A percentile compares a stretch with the other conserved stretches of the same genome.
phyloP scores from a whole-genome alignment of 2,888 invertebrate genomes.

The Drosophila eohydei region DNA sequence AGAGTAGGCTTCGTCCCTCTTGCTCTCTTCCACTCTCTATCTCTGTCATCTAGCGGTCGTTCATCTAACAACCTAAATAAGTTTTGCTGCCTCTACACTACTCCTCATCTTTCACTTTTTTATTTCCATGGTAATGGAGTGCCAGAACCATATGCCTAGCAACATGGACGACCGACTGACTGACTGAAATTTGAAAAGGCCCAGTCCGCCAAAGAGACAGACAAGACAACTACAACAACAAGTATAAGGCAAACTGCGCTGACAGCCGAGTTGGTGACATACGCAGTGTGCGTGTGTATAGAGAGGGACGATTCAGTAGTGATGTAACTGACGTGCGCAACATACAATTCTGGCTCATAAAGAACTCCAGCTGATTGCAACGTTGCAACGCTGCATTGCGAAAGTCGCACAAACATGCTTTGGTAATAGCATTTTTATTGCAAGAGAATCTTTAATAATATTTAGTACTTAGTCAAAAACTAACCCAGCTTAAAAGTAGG shows the following conservation, averaged over 20 bases:
- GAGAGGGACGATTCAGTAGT: neutral
- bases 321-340: constrained; percentile 16
- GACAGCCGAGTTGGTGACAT: constrained; percentile 51
- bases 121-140: constrained; percentile 61
- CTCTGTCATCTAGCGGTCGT: constrained; percentile 59
- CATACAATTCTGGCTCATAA: constrained; percentile 10
- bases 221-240: constrained; percentile 17
- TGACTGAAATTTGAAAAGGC: constrained; percentile 54
- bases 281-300: constrained; percentile 13
- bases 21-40: neutral
- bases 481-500: too few species aligned
- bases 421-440: constrained; percentile 6
- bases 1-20: neutral
- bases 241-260: constrained; percentile 50
- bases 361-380: constrained; percentile 25
- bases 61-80: constrained; percentile 74
- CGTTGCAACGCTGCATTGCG: neutral
- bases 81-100: constrained; percentile 56
- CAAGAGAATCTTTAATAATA: neutral
- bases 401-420: neutral
- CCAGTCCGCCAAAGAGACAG: constrained; percentile 42
- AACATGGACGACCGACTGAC: constrained; percentile 36
- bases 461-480: too few species aligned
- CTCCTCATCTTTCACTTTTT: constrained; percentile 22
- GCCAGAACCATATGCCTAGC: constrained; percentile 37